These are phyloP conservation scores for Leptopterna dolabrata DNA, from an alignment of 2,888 invertebrate species.

Conservation along the genomic window DNA sequence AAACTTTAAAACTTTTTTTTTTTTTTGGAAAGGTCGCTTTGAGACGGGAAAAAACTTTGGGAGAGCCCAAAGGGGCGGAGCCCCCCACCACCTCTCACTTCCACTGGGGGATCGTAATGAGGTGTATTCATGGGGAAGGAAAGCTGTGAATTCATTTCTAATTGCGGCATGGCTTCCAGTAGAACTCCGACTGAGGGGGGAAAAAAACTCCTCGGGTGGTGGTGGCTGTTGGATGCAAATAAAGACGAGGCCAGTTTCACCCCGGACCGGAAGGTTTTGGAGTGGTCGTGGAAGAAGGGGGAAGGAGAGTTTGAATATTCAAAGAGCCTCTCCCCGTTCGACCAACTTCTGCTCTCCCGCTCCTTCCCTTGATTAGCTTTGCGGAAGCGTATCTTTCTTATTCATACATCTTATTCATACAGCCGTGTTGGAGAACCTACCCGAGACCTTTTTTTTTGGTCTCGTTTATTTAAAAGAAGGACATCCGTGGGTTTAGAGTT, in stretches of 20 bases:
- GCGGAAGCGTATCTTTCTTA: background rate
- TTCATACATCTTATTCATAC: conserved; percentile 11
- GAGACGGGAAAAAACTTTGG: background rate
- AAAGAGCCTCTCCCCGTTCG: background rate
- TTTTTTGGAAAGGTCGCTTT: background rate
- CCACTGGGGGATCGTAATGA: conserved; percentile 16
- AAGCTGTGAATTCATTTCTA: conserved; percentile 49
- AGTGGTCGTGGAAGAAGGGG: background rate
- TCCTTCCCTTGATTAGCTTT: conserved; percentile 26
- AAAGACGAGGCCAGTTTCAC: conserved; percentile 32
- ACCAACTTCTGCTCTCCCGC: background rate
- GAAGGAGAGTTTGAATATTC: conserved; percentile 15
- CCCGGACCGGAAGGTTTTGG: background rate
- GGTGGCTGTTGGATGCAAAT: conserved; percentile 26
- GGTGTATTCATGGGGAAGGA: conserved; percentile 42
- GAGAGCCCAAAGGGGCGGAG: background rate
- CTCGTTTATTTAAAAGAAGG: background rate
- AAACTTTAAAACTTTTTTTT: background rate
- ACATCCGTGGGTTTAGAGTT: background rate
- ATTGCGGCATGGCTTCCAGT: conserved; percentile 26
- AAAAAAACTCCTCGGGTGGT: background rate
- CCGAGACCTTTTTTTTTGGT: background rate
- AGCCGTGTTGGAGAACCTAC: background rate
- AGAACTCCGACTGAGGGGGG: background rate
- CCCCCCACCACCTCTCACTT: background rate